A percentile compares a stretch with the other conserved stretches of the same genome.
Evolutionary conservation across 2,797 vertebrate species (phyloP).

Genomic region (Anolis apletophallus): DNA sequence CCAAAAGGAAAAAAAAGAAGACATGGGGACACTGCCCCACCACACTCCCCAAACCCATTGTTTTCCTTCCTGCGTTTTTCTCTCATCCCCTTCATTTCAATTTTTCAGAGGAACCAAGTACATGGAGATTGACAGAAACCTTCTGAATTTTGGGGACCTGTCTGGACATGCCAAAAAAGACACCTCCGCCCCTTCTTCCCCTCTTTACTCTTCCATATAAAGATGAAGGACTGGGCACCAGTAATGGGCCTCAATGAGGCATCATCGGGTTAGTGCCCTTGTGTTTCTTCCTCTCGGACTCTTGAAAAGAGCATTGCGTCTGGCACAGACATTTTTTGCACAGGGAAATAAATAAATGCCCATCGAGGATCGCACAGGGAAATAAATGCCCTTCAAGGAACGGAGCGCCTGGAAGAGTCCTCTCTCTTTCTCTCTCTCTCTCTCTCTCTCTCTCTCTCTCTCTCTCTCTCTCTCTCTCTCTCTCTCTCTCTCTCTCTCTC

Average conservation of each 20-base stretch:
- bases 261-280: constrained; percentile 10
- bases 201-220: constrained; percentile 5
- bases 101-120: not conserved
- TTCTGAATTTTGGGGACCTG: not conserved
- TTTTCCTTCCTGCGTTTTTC: not conserved
- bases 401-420: not conserved
- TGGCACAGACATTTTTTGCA: constrained; percentile 18
- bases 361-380: not conserved
- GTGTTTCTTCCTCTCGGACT: not conserved
- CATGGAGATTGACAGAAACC: no score
- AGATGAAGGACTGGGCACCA: not conserved
- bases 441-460: no score
- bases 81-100: constrained; percentile 27
- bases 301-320: not conserved
- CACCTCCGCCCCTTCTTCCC: no score
- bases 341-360: no score
- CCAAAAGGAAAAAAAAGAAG: not conserved
- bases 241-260: constrained; percentile 30
- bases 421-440: no score
- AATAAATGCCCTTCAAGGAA: constrained; percentile 15
- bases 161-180: not conserved
- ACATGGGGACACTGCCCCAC: not conserved
- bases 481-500: no score
- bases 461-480: no score
- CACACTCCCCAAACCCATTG: not conserved